A percentile compares a stretch with the other conserved stretches of the same genome.
These are phyloP conservation scores for Graptemys geographica DNA, from an alignment of 2,797 vertebrate genomes.

Conservation along the genomic window DNA sequence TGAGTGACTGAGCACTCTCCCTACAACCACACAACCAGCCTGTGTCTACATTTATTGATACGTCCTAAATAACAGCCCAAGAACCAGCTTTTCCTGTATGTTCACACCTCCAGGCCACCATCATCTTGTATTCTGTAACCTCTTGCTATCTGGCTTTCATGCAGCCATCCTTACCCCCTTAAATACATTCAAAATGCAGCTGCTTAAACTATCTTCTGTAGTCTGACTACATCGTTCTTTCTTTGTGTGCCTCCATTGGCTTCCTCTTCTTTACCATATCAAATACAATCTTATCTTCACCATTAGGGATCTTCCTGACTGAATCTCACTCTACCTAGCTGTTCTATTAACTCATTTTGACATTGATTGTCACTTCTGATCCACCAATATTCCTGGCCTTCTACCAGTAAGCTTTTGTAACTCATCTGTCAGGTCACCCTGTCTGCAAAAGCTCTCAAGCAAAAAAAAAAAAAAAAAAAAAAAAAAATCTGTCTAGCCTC, in stretches of 20 bases:
- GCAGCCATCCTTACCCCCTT: not conserved
- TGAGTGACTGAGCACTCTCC: not conserved
- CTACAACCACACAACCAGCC: not conserved
- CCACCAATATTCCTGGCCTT: not conserved
- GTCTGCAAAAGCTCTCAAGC: not conserved
- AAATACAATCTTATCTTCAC: not conserved
- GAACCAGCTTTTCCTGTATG: not conserved
- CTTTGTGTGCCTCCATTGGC: not conserved
- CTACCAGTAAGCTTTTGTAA: not conserved
- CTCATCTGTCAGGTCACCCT: not conserved
- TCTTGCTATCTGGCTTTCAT: not conserved
- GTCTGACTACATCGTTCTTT: not conserved
- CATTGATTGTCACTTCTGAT: not conserved
- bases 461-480: no score
- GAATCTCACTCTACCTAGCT: not conserved
- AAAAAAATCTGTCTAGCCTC: not conserved
- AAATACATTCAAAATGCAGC: not conserved
- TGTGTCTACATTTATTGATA: not conserved
- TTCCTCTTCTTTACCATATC: not conserved
- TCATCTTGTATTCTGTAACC: not conserved
- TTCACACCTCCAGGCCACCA: not conserved
- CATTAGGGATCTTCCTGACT: not conserved
- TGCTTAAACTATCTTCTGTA: not conserved
- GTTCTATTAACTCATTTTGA: not conserved
- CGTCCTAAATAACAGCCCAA: not conserved